A percentile compares a stretch with the other conserved stretches of the same genome.
phyloP scores from a whole-genome alignment of 2,888 invertebrate genomes.

The Ceramica pisi region DNA sequence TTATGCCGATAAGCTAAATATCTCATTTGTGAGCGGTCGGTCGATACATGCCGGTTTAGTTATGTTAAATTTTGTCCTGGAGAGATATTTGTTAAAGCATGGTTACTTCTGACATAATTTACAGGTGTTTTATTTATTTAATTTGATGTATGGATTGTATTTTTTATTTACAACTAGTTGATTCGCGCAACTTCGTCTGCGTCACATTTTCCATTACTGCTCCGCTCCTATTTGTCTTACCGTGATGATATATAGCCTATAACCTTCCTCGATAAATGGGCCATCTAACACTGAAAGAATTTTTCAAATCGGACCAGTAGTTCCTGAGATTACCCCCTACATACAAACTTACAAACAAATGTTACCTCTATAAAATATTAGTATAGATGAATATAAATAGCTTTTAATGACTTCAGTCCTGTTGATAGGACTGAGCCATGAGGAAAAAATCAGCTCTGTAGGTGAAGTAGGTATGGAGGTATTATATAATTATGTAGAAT shows the following conservation, averaged over 20 bases:
- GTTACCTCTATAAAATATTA: too few relatives aligned
- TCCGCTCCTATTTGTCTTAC: too few relatives aligned
- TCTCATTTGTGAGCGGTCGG: background rate
- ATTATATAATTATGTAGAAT: conserved; percentile 16
- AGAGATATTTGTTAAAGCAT: background rate
- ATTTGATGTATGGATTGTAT: background rate
- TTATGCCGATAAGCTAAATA: background rate
- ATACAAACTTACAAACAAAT: too few relatives aligned
- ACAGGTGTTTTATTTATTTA: background rate
- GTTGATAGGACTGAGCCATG: too few relatives aligned
- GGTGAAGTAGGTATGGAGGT: background rate
- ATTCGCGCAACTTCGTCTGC: too few relatives aligned
- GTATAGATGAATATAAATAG: background rate
- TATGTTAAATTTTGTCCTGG: background rate
- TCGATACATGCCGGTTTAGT: background rate
- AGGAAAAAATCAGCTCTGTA: background rate
- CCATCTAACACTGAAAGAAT: too few relatives aligned
- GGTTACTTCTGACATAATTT: background rate
- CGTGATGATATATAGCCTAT: too few relatives aligned
- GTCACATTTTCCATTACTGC: too few relatives aligned
- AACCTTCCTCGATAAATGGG: too few relatives aligned
- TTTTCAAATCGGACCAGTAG: too few relatives aligned
- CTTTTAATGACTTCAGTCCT: background rate
- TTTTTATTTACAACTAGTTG: background rate
- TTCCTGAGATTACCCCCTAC: too few relatives aligned